Conservation (phyloP, 2,888 invertebrate species). For the Ditula angustiorana region DNA sequence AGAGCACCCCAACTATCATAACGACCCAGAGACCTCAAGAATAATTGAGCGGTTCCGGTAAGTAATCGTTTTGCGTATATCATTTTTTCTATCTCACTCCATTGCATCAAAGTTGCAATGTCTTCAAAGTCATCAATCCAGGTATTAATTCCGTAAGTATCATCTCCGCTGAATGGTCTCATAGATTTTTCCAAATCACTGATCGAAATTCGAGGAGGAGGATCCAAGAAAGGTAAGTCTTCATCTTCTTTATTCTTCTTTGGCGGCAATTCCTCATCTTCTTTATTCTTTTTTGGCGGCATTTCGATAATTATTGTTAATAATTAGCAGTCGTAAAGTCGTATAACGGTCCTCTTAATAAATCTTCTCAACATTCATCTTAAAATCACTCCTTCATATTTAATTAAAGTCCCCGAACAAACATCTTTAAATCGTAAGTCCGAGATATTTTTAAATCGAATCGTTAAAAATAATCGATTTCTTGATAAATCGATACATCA, state of each 20-base stretch:
- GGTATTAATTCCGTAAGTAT: slow-evolving; percentile 38
- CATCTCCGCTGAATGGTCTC: slow-evolving; percentile 39
- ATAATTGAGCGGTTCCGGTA: slow-evolving; percentile 34
- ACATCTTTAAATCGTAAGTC: no score
- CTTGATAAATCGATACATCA: not conserved
- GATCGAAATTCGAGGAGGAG: slow-evolving; percentile 2
- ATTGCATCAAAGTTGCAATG: slow-evolving; percentile 28
- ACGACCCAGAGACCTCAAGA: no score
- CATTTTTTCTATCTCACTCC: slow-evolving; percentile 26
- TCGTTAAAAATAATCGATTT: not conserved
- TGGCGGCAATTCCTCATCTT: slow-evolving; percentile 21
- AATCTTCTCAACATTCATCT: not conserved
- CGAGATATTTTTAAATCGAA: not conserved
- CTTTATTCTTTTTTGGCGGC: slow-evolving; percentile 9
- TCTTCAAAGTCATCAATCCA: no score
- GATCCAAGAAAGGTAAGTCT: not conserved
- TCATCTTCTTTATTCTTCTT: slow-evolving; percentile 34
- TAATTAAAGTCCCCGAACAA: not conserved
- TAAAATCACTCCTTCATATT: not conserved
- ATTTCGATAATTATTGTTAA: not conserved
- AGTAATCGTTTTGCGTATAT: slow-evolving; percentile 37
- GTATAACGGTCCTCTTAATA: not conserved
- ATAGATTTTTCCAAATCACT: slow-evolving; percentile 36
- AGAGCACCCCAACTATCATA: no score
- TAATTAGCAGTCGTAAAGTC: slow-evolving; percentile 9